Evolutionary conservation across 2,888 invertebrate genomes (phyloP), one percentile per base, ranked within the genome.

Genomic region (Parelbella ahira): DNA sequence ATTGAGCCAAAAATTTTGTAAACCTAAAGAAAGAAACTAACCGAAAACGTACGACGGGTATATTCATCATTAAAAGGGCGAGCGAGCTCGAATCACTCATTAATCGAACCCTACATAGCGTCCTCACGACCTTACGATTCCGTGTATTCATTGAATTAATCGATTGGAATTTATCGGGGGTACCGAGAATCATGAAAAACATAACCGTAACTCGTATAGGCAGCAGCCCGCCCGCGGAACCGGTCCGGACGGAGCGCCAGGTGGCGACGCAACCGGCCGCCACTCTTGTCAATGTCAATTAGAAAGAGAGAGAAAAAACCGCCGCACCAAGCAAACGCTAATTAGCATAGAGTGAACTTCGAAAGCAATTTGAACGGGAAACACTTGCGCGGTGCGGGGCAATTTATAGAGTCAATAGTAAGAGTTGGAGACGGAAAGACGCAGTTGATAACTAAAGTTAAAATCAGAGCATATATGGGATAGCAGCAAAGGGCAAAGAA

Each of bases 81-180:
- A 11, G 30, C 23, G 3, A 7, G 11, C 39, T n/a, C 32, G 24
- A 37, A n/a, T n/a, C n/a, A 24, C 39, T 8, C 25, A 12, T 15
- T 30, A 15, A 38, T 38, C 20, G 15, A 18, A 32, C 18, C 32
- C 19, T 13, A 15, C 9, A 38, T 20, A 33, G 32, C 39, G 33
- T 41, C 41, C 9, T 11, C 13, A 33, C 41, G 41, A 33, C 24
- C 25, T 19, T n/a, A 6, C 41, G 41, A 33, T 41, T 41, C 41
- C 33, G 33, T 27, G 33, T 41, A 41, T 10, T 13, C 7, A 8
- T 7, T 27, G 33, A 41, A 41, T 41, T 41, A 33, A 41, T 41
- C 41, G 41, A 41, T 41, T 7, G 41, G 41, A 41, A 41, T 41
- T 41, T 41, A 41, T 41, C 41, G 13, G 15, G n/a, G 33, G 25